Conservation (phyloP, 2,797 vertebrate genomes). For the Aulostomus chinensis region DNA sequence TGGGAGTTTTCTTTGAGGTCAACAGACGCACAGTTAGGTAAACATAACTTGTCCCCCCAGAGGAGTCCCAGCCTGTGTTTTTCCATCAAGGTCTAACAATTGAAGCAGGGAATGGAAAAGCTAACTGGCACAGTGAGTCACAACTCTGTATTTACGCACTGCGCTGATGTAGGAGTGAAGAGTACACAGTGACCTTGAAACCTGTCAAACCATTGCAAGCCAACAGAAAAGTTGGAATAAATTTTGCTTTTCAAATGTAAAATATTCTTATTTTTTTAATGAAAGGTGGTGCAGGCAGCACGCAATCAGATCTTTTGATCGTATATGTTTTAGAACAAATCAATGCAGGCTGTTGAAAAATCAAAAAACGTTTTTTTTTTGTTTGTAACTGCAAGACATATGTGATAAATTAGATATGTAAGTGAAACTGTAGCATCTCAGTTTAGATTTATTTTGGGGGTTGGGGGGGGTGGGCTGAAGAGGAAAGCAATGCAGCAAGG, state of each 20-base stretch:
- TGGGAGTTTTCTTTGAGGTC: slow-evolving; percentile 5
- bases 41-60: slow-evolving; percentile 18
- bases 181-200: slow-evolving; percentile 37
- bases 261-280: neutral
- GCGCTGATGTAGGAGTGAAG: slow-evolving; percentile 3
- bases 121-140: slow-evolving; percentile 15
- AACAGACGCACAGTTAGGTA: neutral
- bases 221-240: no score
- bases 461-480: no score
- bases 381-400: no score
- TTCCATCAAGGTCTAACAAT: slow-evolving; percentile 6
- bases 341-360: no score
- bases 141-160: slow-evolving; percentile 10
- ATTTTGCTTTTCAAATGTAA: neutral
- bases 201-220: slow-evolving; percentile 6
- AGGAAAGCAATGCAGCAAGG: slow-evolving; percentile 14
- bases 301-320: no score
- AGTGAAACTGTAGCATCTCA: no score
- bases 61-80: slow-evolving; percentile 16
- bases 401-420: no score
- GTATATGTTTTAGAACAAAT: no score
- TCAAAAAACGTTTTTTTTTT: no score
- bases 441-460: no score
- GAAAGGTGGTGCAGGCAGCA: neutral
- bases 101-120: slow-evolving; percentile 18